Conservation (phyloP, 2,113 vertebrate genomes). For the Rhinogobius similis region DNA sequence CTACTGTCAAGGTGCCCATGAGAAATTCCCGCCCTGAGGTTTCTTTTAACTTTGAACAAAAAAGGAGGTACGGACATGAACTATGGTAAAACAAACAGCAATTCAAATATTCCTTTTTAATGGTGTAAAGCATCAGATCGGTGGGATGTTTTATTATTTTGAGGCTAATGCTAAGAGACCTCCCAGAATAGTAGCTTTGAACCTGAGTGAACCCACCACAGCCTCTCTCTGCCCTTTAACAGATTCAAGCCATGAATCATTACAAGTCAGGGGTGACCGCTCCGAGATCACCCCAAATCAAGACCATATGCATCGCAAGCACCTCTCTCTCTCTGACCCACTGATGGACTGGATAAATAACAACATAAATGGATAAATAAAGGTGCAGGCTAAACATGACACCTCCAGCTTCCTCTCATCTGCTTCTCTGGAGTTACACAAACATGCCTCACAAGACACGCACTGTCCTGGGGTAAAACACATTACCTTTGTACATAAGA, state of each 20-base stretch:
- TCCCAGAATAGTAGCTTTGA: conserved; percentile 57
- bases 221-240: conserved; percentile 60
- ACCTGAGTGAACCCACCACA: conserved; percentile 70
- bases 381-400: conserved; percentile 6
- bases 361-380: conserved; percentile 24
- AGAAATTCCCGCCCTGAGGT: conserved; percentile 24
- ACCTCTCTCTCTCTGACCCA: conserved; percentile 41
- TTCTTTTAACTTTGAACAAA: conserved; percentile 9
- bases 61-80: conserved; percentile 2
- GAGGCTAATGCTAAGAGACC: conserved; percentile 27
- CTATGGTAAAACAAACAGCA: conserved; percentile 8
- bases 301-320: conserved; percentile 63
- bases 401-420: conserved; percentile 5
- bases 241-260: conserved; percentile 68
- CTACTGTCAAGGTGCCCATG: conserved; percentile 38
- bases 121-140: not conserved
- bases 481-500: not conserved
- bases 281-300: conserved; percentile 62
- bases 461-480: not conserved
- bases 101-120: conserved; percentile 18
- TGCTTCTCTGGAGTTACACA: conserved; percentile 8
- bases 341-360: conserved; percentile 42
- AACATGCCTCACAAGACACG: not conserved
- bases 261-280: conserved; percentile 64
- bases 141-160: conserved; percentile 20